These are phyloP conservation scores for Drosophila rhopaloa DNA, from an alignment of 1,140 invertebrate genomes.

Conservation along the genomic window DNA sequence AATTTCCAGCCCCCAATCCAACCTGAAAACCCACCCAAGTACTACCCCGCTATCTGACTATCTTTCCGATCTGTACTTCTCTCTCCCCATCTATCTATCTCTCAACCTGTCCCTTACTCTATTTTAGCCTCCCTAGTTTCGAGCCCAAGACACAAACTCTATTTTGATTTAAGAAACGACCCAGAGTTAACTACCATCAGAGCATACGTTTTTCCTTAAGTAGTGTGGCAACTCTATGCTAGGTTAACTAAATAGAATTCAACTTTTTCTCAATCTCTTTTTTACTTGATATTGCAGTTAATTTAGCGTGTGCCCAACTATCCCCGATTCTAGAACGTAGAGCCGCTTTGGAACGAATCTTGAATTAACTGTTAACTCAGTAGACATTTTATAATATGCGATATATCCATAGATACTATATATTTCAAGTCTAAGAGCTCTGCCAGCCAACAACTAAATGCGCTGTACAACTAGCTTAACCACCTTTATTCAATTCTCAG, in stretches of 20 bases:
- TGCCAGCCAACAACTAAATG: conserved; percentile 79
- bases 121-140: conserved; percentile 30
- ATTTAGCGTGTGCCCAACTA: conserved; percentile 52
- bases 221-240: conserved; percentile 70
- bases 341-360: conserved; percentile 64
- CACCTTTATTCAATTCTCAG: conserved; percentile 68
- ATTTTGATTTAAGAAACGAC: conserved; percentile 53
- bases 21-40: conserved; percentile 15
- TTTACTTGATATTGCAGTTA: conserved; percentile 52
- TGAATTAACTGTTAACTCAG: conserved; percentile 43
- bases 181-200: conserved; percentile 48
- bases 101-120: conserved; percentile 24
- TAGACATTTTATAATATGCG: conserved; percentile 54
- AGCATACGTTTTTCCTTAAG: conserved; percentile 61
- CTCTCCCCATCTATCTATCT: conserved; percentile 27
- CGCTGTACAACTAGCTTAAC: conserved; percentile 80
- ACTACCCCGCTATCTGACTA: conserved; percentile 41
- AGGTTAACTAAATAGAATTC: conserved; percentile 53
- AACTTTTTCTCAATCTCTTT: conserved; percentile 49
- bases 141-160: conserved; percentile 62
- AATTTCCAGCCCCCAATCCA: conserved; percentile 45
- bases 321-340: conserved; percentile 46
- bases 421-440: conserved; percentile 79
- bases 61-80: conserved; percentile 49
- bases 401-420: conserved; percentile 64